Base-by-base conservation (phyloP, 2,797 vertebrate species). In the Antrozous pallidus region DNA sequence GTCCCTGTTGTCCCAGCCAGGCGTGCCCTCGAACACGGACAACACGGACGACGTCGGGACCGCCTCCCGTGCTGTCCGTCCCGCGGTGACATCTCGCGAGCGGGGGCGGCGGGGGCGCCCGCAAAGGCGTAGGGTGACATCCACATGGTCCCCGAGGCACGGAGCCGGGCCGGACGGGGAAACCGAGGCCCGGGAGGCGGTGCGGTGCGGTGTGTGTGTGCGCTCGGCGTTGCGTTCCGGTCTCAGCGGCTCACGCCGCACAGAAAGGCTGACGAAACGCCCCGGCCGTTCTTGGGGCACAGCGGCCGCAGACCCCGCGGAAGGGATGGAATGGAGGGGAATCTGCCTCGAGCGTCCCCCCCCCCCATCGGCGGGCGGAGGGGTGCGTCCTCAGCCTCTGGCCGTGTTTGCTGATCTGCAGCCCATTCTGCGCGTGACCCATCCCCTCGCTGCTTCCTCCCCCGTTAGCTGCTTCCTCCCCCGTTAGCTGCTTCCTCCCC, bases 331-430 rank as follows among this genome's bases (percentile, higher is more conserved):
- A 56, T 3, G 6, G 9, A 16, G 28, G 47, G 51, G 70, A 14
- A 16, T 6, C 4, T 4, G n/a, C 2, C 0, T 17, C 3, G 8
- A 6, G 2, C 0, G 0, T n/a, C n/a, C n/a, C n/a, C 14, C 0
- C 1, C 11, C 31, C 3, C 9, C 6, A 24, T 26, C 4, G 38
- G 2, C 10, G 2, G 70, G 42, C 1, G 36, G 67, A 28, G 7
- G 58, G 33, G 4, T 2, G 16, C 24, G 0, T 11, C 14, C 28
- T 7, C 13, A 13, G 58, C 26, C 36, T n/a, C 8, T 10, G 5
- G 47, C 4, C 8, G 0, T 3, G 4, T 31, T 22, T 14, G 18
- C 49, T 33, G 2, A 5, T 38, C n/a, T n/a, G n/a, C n/a, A n/a
- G n/a, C n/a, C n/a, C n/a, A n/a, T n/a, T n/a, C n/a, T n/a, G n/a